These are phyloP conservation scores for Silurus meridionalis DNA, from an alignment of 2,113 vertebrate species.

Conservation along the genomic window DNA sequence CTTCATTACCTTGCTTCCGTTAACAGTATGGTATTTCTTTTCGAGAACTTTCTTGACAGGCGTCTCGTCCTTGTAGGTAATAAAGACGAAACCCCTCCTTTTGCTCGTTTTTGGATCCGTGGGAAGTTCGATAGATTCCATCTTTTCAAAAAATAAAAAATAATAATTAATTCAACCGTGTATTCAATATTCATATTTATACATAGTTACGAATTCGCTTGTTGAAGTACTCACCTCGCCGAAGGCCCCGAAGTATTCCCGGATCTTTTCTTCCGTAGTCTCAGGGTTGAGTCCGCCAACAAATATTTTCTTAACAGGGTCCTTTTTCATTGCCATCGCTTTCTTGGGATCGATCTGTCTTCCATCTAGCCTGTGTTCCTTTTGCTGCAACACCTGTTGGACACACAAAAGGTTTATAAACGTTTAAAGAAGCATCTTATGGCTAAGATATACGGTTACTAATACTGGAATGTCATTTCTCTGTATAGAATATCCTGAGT, in stretches of 20 bases:
- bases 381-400: conserved; percentile 91
- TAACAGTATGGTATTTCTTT: conserved; percentile 95
- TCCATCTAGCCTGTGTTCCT: conserved; percentile 94
- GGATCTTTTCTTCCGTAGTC: conserved; percentile 92
- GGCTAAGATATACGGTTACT: neutral
- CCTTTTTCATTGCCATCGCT: conserved; percentile 99
- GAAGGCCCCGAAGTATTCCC: conserved; percentile 93
- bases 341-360: conserved; percentile 97
- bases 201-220: too few relatives aligned
- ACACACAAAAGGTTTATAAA: neutral
- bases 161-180: neutral
- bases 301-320: conserved; percentile 98
- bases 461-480: neutral
- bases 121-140: conserved; percentile 95
- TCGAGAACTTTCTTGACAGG: conserved; percentile 93
- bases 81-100: conserved; percentile 96
- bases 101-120: conserved; percentile 98
- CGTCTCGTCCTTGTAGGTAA: conserved; percentile 96
- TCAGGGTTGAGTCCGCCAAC: conserved; percentile 97
- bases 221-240: conserved; percentile 81
- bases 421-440: neutral
- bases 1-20: conserved; percentile 89
- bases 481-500: neutral
- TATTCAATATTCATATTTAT: neutral
- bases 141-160: conserved; percentile 68